Percentiles rank a stretch among this genome's conserved stretches.
phyloP scores from a whole-genome alignment of 2,888 invertebrate genomes.

The Patella caerulea region DNA sequence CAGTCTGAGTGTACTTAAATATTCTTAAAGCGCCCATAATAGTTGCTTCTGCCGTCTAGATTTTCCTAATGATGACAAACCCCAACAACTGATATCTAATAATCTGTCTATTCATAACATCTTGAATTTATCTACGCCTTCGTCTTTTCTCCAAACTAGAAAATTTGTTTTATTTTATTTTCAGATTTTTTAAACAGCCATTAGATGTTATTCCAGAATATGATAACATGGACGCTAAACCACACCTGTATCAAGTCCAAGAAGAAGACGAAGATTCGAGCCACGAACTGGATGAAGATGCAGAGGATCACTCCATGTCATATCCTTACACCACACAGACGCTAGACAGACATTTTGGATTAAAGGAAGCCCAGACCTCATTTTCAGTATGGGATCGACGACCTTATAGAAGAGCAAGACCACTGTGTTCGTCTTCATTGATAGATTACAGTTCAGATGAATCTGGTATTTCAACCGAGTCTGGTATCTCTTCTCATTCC shows the following conservation, averaged over 20 bases:
- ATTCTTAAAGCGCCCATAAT: no score
- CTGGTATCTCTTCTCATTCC: conserved; percentile 27
- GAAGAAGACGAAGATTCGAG: conserved; percentile 38
- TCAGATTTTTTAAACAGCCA: conserved; percentile 5
- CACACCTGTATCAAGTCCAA: conserved; percentile 28
- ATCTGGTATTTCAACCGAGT: conserved; percentile 38
- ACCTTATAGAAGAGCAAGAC: not conserved
- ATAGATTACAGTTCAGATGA: conserved; percentile 43
- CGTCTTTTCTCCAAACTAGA: no score
- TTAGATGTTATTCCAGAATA: conserved; percentile 4
- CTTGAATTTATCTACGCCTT: no score
- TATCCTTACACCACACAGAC: not conserved
- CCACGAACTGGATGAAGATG: not conserved
- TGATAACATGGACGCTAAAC: not conserved
- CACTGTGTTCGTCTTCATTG: conserved; percentile 23
- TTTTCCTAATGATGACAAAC: no score
- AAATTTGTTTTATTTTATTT: not conserved
- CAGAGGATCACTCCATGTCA: conserved; percentile 3
- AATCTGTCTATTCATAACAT: no score
- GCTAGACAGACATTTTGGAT: not conserved
- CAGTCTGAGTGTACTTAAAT: no score
- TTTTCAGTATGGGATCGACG: not conserved
- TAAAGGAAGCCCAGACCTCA: conserved; percentile 4
- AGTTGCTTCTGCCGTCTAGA: no score
- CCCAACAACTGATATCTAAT: no score